Percentiles rank a stretch among this genome's conserved stretches.
These are phyloP conservation scores for Drosophila antonietae DNA, from an alignment of 2,888 invertebrate species.

Conservation along the genomic window DNA sequence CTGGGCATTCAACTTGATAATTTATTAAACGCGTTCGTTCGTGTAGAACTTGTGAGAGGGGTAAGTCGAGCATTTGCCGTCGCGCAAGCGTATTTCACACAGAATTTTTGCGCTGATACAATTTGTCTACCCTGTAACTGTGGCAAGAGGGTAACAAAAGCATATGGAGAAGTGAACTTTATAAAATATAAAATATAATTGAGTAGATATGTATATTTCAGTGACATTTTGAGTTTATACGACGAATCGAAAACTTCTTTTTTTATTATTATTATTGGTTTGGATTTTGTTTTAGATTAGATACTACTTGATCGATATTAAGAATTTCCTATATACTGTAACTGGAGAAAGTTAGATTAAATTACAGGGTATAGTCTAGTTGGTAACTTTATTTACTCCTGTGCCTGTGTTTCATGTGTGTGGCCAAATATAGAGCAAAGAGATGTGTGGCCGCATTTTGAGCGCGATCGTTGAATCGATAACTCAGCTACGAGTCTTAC, in stretches of 20 bases:
- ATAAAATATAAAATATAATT: neutral
- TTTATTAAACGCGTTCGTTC: constrained; percentile 78
- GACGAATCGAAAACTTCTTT: too few species aligned
- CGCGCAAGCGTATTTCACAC: constrained; percentile 64
- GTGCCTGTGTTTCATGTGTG: constrained; percentile 1
- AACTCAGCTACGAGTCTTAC: constrained; percentile 37
- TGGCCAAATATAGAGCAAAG: constrained; percentile 57
- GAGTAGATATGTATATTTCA: too few species aligned
- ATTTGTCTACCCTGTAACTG: neutral
- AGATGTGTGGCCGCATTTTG: constrained; percentile 44
- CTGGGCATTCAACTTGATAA: constrained; percentile 83
- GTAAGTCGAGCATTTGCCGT: constrained; percentile 40
- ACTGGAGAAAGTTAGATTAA: neutral
- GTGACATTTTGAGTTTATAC: too few species aligned
- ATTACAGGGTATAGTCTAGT: neutral
- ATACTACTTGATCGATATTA: neutral
- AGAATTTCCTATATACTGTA: neutral
- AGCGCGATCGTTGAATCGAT: constrained; percentile 47
- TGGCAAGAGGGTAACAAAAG: neutral
- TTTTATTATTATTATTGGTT: too few species aligned
- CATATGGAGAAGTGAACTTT: neutral
- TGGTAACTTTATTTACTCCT: neutral
- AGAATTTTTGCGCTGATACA: constrained; percentile 49
- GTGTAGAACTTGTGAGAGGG: constrained; percentile 61
- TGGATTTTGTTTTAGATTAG: too few species aligned